These are phyloP conservation scores for Yoshiicerus persimilis DNA, from an alignment of 1,140 invertebrate genomes.

Conservation along the genomic window DNA sequence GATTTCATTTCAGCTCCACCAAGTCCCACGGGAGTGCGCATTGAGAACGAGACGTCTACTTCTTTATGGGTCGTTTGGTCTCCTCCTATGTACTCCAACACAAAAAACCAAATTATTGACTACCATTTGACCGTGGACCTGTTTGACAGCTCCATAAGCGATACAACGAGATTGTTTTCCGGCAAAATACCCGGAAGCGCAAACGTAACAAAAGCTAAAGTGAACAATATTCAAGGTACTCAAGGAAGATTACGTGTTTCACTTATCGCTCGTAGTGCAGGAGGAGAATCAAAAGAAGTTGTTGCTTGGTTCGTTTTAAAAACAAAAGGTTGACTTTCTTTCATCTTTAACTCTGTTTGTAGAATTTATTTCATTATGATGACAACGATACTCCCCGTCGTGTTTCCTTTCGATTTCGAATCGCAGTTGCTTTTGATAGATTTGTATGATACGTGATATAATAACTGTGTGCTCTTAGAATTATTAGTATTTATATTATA, in stretches of 20 bases:
- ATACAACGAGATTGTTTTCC: not conserved
- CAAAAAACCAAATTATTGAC: slow-evolving; percentile 3
- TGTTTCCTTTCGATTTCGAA: not conserved
- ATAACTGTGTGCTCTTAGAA: not conserved
- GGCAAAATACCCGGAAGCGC: not conserved
- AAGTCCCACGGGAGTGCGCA: not conserved
- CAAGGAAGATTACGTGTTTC: not conserved
- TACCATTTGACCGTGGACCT: not conserved
- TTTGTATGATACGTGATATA: not conserved
- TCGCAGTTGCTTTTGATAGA: not conserved
- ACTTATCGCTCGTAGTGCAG: not conserved
- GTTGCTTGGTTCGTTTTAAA: not conserved
- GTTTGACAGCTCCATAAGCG: not conserved
- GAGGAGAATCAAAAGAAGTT: not conserved
- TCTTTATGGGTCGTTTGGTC: slow-evolving; percentile 26
- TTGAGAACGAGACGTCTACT: not conserved
- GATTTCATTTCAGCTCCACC: slow-evolving; percentile 8
- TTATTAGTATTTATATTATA: not conserved
- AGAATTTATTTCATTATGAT: not conserved
- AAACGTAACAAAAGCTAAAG: not conserved
- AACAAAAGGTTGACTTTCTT: slow-evolving; percentile 11
- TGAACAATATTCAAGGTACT: not conserved
- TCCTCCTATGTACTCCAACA: not conserved
- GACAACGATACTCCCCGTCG: not conserved
- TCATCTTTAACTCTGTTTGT: not conserved